Conservation (phyloP, 2,797 vertebrate genomes). For the Pseudocheirus occidentalis region DNA sequence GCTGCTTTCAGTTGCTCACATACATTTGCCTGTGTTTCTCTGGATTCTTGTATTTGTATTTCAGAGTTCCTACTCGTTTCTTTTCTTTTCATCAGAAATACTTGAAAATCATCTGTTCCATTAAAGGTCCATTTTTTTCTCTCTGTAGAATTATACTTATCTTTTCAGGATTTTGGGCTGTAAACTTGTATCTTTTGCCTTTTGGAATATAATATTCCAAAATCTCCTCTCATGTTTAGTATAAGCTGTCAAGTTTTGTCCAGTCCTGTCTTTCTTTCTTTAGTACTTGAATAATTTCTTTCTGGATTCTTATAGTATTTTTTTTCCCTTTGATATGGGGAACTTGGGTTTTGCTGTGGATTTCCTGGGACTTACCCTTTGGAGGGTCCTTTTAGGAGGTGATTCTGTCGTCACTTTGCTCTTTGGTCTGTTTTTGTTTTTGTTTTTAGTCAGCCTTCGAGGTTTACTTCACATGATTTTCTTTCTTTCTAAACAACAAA, state of each 20-base stretch:
- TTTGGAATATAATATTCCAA: too few relatives aligned
- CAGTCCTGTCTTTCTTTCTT: not conserved
- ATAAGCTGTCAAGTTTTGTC: not conserved
- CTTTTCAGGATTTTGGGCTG: not conserved
- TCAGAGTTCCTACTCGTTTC: not conserved
- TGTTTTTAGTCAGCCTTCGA: constrained; percentile 53
- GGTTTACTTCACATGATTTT: constrained; percentile 81
- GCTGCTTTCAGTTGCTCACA: not conserved
- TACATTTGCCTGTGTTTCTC: not conserved
- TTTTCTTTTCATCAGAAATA: not conserved
- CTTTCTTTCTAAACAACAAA: constrained; percentile 73
- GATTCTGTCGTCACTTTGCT: not conserved
- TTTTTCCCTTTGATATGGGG: not conserved
- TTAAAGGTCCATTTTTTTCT: not conserved
- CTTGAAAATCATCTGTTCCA: not conserved
- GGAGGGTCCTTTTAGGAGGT: not conserved
- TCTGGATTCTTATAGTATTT: not conserved
- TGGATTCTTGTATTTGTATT: not conserved
- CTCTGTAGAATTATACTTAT: not conserved
- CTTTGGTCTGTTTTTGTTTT: not conserved
- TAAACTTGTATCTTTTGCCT: not conserved
- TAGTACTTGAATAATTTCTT: not conserved
- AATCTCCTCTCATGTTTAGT: not conserved
- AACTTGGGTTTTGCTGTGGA: not conserved
- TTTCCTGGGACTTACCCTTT: not conserved